phyloP scores from a whole-genome alignment of 2,888 invertebrate species.

The Mamestra brassicae region DNA sequence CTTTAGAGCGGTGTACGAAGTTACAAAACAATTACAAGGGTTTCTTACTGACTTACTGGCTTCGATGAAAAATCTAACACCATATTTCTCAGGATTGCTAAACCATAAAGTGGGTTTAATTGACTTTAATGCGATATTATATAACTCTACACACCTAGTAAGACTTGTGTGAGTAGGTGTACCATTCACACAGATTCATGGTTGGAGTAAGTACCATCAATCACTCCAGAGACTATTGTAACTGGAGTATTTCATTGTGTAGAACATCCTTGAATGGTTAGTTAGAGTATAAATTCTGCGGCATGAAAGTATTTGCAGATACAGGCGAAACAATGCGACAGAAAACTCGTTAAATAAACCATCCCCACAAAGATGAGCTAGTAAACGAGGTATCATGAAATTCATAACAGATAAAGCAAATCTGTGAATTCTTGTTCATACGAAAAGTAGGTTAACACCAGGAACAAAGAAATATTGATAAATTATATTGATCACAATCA shows the following conservation, averaged over 20 bases:
- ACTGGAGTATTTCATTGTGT: slow-evolving; percentile 53
- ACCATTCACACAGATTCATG: slow-evolving; percentile 55
- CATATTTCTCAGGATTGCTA: slow-evolving; percentile 56
- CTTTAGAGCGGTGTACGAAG: slow-evolving; percentile 74
- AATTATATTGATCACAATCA: slow-evolving; percentile 47
- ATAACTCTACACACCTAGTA: slow-evolving; percentile 37
- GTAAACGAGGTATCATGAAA: neutral
- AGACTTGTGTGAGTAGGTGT: slow-evolving; percentile 15
- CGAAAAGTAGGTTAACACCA: slow-evolving; percentile 13
- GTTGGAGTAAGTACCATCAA: slow-evolving; percentile 55
- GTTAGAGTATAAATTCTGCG: slow-evolving; percentile 40
- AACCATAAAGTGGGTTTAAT: slow-evolving; percentile 57
- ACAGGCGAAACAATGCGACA: slow-evolving; percentile 9
- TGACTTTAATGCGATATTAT: slow-evolving; percentile 56
- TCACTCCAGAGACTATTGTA: slow-evolving; percentile 53
- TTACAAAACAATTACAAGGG: slow-evolving; percentile 76
- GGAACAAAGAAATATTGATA: slow-evolving; percentile 46
- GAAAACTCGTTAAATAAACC: slow-evolving; percentile 13
- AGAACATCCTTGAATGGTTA: slow-evolving; percentile 34
- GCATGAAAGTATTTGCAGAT: slow-evolving; percentile 8
- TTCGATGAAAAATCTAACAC: slow-evolving; percentile 71
- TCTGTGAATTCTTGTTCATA: neutral
- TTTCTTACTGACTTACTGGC: slow-evolving; percentile 69
- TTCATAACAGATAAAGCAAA: neutral
- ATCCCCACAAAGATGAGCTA: neutral